Conservation (phyloP, 2,113 vertebrate species). For the Albula goreensis region DNA sequence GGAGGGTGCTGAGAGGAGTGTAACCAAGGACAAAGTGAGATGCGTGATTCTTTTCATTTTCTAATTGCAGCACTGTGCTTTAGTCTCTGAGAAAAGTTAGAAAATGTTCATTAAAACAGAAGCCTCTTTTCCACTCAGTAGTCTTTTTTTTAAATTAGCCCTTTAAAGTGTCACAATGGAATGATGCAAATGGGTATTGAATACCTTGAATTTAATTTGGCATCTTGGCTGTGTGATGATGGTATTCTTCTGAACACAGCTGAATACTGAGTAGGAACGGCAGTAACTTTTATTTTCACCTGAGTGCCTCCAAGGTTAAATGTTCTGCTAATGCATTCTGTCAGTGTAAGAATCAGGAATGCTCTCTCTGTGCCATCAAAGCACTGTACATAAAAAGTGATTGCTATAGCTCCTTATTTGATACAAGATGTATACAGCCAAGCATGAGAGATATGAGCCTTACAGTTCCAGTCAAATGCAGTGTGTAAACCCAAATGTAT, state of each 20-base stretch:
- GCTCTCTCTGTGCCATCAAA: background rate
- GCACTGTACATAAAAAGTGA: background rate
- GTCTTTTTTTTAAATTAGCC: slow-evolving; percentile 27
- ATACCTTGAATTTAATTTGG: slow-evolving; percentile 8
- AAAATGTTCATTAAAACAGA: slow-evolving; percentile 33
- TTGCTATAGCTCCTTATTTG: background rate
- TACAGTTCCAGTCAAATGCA: too few species aligned
- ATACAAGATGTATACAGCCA: too few species aligned
- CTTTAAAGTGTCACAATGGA: slow-evolving; percentile 33
- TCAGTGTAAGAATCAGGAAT: background rate
- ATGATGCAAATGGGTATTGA: slow-evolving; percentile 10
- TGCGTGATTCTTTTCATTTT: background rate
- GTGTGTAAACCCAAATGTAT: too few species aligned
- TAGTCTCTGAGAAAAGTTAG: background rate
- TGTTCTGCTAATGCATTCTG: background rate
- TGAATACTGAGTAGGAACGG: slow-evolving; percentile 26
- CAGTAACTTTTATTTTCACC: slow-evolving; percentile 20
- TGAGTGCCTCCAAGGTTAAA: slow-evolving; percentile 30
- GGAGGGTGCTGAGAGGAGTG: background rate
- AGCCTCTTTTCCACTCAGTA: background rate
- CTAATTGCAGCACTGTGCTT: slow-evolving; percentile 16
- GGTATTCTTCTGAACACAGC: background rate
- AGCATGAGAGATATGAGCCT: too few species aligned
- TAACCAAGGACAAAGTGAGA: background rate
- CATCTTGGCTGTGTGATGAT: slow-evolving; percentile 11